Conservation (phyloP, 1,140 invertebrate genomes). For the Aphelenchoides fujianensis region DNA sequence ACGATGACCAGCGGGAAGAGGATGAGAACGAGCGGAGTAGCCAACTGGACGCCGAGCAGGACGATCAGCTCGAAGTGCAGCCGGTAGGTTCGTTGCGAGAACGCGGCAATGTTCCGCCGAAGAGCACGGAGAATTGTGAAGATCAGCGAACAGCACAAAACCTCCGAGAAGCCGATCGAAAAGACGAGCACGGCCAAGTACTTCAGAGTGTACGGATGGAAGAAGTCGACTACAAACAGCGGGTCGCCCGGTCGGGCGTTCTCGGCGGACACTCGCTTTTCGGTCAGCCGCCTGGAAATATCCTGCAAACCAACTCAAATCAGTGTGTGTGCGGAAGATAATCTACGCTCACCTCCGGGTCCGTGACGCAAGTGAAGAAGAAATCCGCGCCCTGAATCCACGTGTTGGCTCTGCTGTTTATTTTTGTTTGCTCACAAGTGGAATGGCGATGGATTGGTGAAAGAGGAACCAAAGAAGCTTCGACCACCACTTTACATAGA, state of each 20-base stretch:
- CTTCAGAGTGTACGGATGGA: neutral
- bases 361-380: neutral
- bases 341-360: neutral
- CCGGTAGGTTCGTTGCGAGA: neutral
- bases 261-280: neutral
- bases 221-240: neutral
- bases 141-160: neutral
- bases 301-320: neutral
- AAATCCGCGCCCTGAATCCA: no score
- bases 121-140: neutral
- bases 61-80: neutral
- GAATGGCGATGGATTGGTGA: neutral
- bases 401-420: no score
- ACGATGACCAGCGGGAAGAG: neutral
- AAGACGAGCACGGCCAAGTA: neutral
- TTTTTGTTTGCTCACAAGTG: no score
- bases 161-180: constrained; percentile 3
- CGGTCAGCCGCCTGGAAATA: neutral
- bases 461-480: neutral
- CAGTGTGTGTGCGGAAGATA: neutral
- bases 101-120: neutral
- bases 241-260: neutral
- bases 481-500: neutral
- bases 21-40: neutral
- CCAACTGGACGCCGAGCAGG: neutral